Evolutionary conservation across 37 sponge, comb jelly and placozoan genomes (phyloP).

Genomic region (Mnemiopsis leidyi): DNA sequence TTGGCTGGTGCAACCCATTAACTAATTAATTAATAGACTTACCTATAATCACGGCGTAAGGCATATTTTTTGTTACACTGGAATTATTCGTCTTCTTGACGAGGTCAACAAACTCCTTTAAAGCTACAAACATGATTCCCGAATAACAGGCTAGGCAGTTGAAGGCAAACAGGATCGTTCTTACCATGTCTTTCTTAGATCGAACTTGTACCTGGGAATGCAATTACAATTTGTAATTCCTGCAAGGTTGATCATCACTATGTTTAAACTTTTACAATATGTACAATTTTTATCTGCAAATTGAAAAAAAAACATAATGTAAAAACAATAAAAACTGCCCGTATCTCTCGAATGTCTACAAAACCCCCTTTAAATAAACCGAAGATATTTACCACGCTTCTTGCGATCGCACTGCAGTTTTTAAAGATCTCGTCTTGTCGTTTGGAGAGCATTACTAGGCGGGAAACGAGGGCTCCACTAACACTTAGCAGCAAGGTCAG

Average conservation of each 20-base stretch:
- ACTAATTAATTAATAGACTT: too few relatives aligned
- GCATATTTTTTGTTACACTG: neutral
- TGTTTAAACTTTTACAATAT: too few relatives aligned
- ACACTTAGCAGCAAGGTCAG: constrained; percentile 2
- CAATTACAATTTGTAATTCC: neutral
- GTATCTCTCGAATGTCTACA: too few relatives aligned
- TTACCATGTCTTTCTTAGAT: neutral
- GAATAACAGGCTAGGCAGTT: neutral
- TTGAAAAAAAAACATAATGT: too few relatives aligned
- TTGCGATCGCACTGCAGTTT: neutral
- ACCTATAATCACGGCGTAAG: constrained; percentile 14
- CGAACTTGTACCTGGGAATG: neutral
- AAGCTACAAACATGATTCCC: constrained; percentile 8
- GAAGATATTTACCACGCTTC: too few relatives aligned
- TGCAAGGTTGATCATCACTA: neutral
- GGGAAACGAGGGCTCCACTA: neutral
- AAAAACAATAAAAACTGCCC: too few relatives aligned
- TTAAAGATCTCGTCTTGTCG: neutral
- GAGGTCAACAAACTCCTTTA: neutral
- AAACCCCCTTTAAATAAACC: too few relatives aligned
- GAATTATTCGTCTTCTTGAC: neutral
- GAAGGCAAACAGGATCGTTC: constrained; percentile 13
- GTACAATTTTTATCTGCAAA: too few relatives aligned
- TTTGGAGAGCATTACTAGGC: neutral
- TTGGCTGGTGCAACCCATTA: too few relatives aligned